Evolutionary conservation across 2,888 invertebrate genomes (phyloP), one percentile per base, ranked within the genome.

Genomic region (Abscondita cerata): DNA sequence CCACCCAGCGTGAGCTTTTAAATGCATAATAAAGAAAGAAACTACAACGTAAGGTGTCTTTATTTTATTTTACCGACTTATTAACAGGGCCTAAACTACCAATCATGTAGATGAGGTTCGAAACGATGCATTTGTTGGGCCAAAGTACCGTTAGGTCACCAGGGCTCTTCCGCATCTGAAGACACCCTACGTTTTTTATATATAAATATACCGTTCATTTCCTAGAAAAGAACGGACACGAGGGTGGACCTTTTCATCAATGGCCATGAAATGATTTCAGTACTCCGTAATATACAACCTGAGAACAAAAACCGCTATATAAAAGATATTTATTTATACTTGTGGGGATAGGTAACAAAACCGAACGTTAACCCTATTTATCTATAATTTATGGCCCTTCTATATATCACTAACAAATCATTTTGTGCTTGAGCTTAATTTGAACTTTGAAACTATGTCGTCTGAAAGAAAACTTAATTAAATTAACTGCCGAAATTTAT

Each of bases 141-240:
- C 56, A 56, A 52, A 40, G 65, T 71, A 66, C 72, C 71, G 72
- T 72, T 72, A 72, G 68, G 71, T 69, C 60, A 55, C 64, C 64
- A 51, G 52, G 62, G 38, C 55, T 66, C 71, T 72, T 72, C 72
- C 71, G 72, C 67, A 67, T 72, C 68, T 67, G 57, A 64, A 68
- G 59, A 62, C 70, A 72, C 70, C 72, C 70, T 66, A 59, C 51
- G 67, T 66, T 69, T 68, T 69, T 68, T 70, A 58, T 62, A 61
- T 61, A 18, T n/a, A n/a, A 55, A 40, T 66, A 20, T 65, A 72
- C 76, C 74, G 75, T 76, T 75, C 54, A 46, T 71, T 74, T 76
- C 75, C 65, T 62, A 61, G 75, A 75, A 75, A 67, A 60, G 68
- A 72, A 70, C 69, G 69, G 71, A 69, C 70, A 58, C 44, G 63